phyloP scores from a whole-genome alignment of 2,113 vertebrate species.

The Macquaria ambigua region DNA sequence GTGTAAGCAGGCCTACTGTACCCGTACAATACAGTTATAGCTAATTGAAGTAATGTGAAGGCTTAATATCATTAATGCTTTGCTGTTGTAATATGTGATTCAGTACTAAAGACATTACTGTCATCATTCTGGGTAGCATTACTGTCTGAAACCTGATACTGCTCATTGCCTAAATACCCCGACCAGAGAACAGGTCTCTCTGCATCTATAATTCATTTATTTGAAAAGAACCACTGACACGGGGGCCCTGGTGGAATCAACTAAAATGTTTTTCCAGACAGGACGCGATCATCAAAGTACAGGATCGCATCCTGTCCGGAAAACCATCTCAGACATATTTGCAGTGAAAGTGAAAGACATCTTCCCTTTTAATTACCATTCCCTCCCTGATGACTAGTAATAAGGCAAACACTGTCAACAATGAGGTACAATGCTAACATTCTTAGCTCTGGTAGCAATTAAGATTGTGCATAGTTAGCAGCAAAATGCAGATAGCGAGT shows the following conservation, averaged over 20 bases:
- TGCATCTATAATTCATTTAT: slow-evolving; percentile 70
- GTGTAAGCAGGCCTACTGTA: background rate
- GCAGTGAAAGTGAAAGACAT: slow-evolving; percentile 29
- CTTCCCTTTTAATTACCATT: slow-evolving; percentile 32
- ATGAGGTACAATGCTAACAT: slow-evolving; percentile 15
- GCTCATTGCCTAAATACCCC: slow-evolving; percentile 50
- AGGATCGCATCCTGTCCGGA: slow-evolving; percentile 34
- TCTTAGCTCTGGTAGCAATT: background rate
- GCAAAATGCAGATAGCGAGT: slow-evolving; percentile 23
- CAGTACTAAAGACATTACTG: slow-evolving; percentile 1
- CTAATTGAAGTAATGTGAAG: background rate
- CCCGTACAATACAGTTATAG: background rate
- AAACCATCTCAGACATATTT: slow-evolving; percentile 16
- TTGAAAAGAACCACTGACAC: slow-evolving; percentile 43
- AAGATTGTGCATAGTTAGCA: slow-evolving; percentile 26
- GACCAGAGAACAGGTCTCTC: slow-evolving; percentile 32
- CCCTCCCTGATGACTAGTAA: slow-evolving; percentile 20
- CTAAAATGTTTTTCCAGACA: slow-evolving; percentile 57
- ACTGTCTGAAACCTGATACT: slow-evolving; percentile 34
- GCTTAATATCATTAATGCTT: background rate
- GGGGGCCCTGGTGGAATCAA: slow-evolving; percentile 34
- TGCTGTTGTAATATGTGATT: background rate
- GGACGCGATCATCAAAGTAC: slow-evolving; percentile 37
- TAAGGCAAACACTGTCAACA: slow-evolving; percentile 3
- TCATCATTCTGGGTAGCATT: slow-evolving; percentile 34